Evolutionary conservation across 2,888 invertebrate genomes (phyloP), one percentile per base, ranked within the genome.

Genomic region (Cephus pygmeus): DNA sequence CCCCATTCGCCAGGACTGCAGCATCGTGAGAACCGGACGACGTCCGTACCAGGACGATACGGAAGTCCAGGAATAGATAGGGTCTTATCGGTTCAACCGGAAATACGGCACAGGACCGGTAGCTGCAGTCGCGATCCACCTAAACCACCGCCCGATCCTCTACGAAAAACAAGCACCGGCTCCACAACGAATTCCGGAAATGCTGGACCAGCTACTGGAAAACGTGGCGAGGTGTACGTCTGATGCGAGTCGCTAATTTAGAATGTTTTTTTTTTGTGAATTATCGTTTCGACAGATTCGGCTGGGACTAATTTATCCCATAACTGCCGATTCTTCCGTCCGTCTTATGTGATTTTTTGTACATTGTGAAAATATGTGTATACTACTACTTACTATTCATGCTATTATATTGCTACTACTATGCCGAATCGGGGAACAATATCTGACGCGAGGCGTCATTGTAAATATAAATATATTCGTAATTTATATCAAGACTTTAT

Each of bases 191-290:
- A 56, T 56, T 56, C 40, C 40, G 40, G 40, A 56, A 56, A 82
- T 0, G 75, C 81, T 0, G 79, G 73, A 1, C 71, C 84, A 1
- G 71, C 84, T 56, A 40, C 86, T 34, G 87, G 87, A 79, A 93
- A 93, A 83, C 88, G 93, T 71, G 92, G 93, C 12, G 94, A 94
- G 85, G 94, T 94, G 76, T 94, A 94, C 86, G 94, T 94, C 78
- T 94, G 90, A 92, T 81, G 34, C 15, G 69, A 34, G 69, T 73
- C 56, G 30, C 30, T 0, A 30, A 31, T 33, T 33, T 71, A 33
- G 71, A 71, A 33, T 33, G 11, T 71, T 6, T 33, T 71, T 34
- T 35, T 12, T 71, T 11, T 71, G 31, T 30, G 71, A 33, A 31
- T 12, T 23, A 33, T 71, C 71, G 12, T 9, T 11, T 71, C 71